Conservation (phyloP, 2,113 vertebrate genomes). For the Spheniscus mendiculus region DNA sequence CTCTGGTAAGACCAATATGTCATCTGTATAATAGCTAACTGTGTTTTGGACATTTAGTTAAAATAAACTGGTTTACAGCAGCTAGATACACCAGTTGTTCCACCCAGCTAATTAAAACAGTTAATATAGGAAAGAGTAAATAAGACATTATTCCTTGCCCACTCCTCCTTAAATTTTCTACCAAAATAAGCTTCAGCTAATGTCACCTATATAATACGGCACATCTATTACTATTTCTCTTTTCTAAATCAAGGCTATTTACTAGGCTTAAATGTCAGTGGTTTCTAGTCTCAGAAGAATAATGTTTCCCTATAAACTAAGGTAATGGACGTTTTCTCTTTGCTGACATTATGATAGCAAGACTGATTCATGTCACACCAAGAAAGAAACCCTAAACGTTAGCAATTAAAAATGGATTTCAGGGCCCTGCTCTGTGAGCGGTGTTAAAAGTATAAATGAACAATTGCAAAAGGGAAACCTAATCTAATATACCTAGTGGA, state of each 20-base stretch:
- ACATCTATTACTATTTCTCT: background rate
- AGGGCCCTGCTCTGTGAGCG: background rate
- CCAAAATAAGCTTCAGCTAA: background rate
- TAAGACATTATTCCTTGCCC: background rate
- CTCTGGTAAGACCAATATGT: background rate
- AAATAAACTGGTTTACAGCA: background rate
- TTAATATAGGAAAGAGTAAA: background rate
- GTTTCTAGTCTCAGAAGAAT: constrained; percentile 8
- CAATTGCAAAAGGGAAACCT: background rate
- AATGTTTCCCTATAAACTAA: background rate
- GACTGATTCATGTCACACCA: background rate
- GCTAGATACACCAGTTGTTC: background rate
- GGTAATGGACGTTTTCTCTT: constrained; percentile 2
- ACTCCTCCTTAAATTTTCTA: background rate
- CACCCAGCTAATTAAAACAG: background rate
- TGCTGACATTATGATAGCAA: background rate
- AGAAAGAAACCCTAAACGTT: background rate
- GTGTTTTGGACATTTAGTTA: background rate
- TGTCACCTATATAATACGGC: background rate
- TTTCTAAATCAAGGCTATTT: constrained; percentile 27
- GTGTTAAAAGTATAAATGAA: constrained; percentile 13
- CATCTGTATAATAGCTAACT: background rate
- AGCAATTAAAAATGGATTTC: constrained; percentile 16
- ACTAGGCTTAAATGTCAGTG: background rate
- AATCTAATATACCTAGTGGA: background rate